Conservation (phyloP, 2,797 vertebrate species). For the Thamnophis elegans region DNA sequence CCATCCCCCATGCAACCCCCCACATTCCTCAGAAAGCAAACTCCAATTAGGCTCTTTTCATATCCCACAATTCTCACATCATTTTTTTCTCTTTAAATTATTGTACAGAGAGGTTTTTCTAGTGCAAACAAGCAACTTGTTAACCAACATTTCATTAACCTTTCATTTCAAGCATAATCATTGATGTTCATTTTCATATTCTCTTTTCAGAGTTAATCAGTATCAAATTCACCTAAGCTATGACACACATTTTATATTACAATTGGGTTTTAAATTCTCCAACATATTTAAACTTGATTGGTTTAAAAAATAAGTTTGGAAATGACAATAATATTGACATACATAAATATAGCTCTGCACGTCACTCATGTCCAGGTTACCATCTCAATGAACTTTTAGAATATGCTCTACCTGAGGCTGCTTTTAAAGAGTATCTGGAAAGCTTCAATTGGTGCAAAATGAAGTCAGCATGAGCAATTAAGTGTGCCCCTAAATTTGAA, state of each 20-base stretch:
- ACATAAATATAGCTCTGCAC: background rate
- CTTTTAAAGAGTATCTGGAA: background rate
- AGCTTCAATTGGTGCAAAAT: background rate
- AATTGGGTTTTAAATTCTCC: background rate
- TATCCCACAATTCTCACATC: background rate
- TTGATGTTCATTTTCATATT: background rate
- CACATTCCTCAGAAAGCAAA: background rate
- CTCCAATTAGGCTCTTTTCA: background rate
- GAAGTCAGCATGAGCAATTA: background rate
- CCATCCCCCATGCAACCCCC: background rate
- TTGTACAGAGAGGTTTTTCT: background rate
- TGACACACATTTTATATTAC: background rate
- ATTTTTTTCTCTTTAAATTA: background rate
- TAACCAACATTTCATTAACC: background rate
- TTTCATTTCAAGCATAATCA: conserved; percentile 5
- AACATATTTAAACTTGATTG: background rate
- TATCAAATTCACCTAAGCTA: background rate
- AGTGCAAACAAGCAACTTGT: background rate
- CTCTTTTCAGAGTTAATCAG: background rate
- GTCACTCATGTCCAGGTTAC: background rate
- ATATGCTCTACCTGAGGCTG: background rate
- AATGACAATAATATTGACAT: background rate
- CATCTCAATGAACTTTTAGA: background rate
- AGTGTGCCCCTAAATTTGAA: background rate
- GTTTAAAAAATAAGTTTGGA: background rate